These are phyloP conservation scores for Tribolium madens DNA, from an alignment of 1,140 invertebrate species.

Conservation along the genomic window DNA sequence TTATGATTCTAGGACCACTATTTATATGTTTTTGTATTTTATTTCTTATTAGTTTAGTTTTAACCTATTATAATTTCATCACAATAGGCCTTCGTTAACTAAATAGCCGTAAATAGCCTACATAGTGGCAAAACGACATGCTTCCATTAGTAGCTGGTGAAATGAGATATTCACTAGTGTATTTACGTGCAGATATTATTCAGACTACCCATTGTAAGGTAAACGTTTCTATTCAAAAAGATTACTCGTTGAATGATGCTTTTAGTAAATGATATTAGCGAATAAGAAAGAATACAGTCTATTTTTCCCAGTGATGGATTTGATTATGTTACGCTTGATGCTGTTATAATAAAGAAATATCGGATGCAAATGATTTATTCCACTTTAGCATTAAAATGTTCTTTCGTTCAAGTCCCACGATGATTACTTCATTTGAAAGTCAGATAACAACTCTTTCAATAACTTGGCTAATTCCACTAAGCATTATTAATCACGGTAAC, in stretches of 20 bases:
- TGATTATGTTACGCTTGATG: background rate
- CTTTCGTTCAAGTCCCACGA: background rate
- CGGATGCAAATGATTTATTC: background rate
- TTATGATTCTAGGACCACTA: too few species aligned
- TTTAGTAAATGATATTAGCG: background rate
- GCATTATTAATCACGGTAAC: slow-evolving; percentile 12
- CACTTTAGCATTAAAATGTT: background rate
- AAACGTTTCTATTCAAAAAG: background rate
- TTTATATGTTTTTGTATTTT: too few species aligned
- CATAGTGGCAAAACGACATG: background rate
- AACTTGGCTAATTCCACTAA: slow-evolving; percentile 14
- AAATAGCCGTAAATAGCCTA: background rate
- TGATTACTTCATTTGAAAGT: slow-evolving; percentile 11
- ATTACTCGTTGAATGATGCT: background rate
- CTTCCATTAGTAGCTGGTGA: background rate
- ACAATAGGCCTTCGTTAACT: background rate
- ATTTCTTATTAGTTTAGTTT: too few species aligned
- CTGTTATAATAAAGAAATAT: too few species aligned
- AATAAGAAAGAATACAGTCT: background rate
- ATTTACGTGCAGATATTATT: background rate
- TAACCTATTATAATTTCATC: background rate
- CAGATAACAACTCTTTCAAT: slow-evolving; percentile 6
- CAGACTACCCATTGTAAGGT: background rate
- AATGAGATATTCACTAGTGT: background rate
- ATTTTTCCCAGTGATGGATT: background rate